Evolutionary conservation across 2,113 vertebrate species (phyloP), one percentile per base, ranked within the genome.

Genomic region (Paradoxurus hermaphroditus): DNA sequence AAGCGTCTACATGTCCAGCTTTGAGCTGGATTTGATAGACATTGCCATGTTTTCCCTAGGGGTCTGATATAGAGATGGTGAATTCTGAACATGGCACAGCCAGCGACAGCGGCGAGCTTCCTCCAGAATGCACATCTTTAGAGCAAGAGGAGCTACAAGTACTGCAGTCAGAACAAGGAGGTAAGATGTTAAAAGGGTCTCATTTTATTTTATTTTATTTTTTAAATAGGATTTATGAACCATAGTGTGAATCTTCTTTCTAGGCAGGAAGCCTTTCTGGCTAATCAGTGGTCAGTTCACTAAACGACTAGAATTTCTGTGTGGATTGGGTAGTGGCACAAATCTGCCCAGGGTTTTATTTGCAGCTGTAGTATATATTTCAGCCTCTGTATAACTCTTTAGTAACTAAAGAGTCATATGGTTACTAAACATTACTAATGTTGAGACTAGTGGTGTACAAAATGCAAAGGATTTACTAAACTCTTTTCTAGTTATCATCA

Each of bases 51-150:
- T 89, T 89, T 86, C 34, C 13, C 3, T 41, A 99, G 99, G 99
- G 99, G 85, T 99, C 99, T 65, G 99, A 99, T 95, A 98, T 99
- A 44, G 99, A 99, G 98, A 98, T 99, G 0, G 97, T 99, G 95
- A 99, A 98, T 65, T 98, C 98, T 11, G 99, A 99, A 94, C 98
- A 96, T 67, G 97, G 97, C 11, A 98, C 92, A 78, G 97, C 98
- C 44, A 98, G 93, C 79, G 97, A 97, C 46, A 99, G 89, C 46
- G 86, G 51, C 0, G 99, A 98, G 53, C 95, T 97, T 29, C 53
- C 90, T 67, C 95, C 97, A 29, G 98, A 98, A 70, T 94, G 91
- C 1, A 77, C 98, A 83, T 93, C 98, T 63, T 96, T 98, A 93
- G 98, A 98, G 81, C 98, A 98, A 88, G 98, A 98, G 63, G 63